A percentile compares a stretch with the other conserved stretches of the same genome.
Evolutionary conservation across 2,888 invertebrate species (phyloP).

Genomic region (Unio pictorum): DNA sequence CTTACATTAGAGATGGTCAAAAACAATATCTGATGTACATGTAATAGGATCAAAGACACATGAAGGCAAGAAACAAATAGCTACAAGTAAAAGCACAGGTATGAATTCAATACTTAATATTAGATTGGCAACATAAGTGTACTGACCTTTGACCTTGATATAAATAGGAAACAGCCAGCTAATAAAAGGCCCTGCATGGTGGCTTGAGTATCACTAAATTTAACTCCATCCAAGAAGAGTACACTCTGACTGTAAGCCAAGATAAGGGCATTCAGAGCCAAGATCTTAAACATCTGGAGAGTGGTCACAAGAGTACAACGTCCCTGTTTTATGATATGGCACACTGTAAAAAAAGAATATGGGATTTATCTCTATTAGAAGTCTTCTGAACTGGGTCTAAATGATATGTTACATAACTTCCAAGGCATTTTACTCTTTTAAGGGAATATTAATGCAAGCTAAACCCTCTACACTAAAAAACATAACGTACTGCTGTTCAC

Average conservation of each 20-base stretch:
- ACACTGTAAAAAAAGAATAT: slow-evolving; percentile 79
- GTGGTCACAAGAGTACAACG: slow-evolving; percentile 99
- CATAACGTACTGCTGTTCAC: too few species aligned
- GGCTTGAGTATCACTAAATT: slow-evolving; percentile 97
- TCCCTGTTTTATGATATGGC: slow-evolving; percentile 99
- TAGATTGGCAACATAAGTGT: background rate
- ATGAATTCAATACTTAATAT: too few species aligned
- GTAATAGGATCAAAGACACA: too few species aligned
- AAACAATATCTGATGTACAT: too few species aligned
- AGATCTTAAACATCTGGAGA: slow-evolving; percentile 99
- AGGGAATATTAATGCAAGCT: too few species aligned
- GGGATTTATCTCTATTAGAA: background rate
- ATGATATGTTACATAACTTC: background rate
- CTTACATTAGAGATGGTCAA: too few species aligned
- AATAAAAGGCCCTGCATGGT: slow-evolving; percentile 95
- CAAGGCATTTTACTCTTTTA: background rate
- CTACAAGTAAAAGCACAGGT: background rate
- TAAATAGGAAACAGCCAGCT: slow-evolving; percentile 97
- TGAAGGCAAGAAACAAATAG: too few species aligned
- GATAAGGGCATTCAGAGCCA: slow-evolving; percentile 97
- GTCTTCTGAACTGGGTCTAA: too few species aligned
- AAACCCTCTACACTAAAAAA: too few species aligned
- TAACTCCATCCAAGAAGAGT: slow-evolving; percentile 96
- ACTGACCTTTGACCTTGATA: slow-evolving; percentile 94
- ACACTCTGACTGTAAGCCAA: slow-evolving; percentile 99